phyloP scores from a whole-genome alignment of 2,888 invertebrate species.

The Agrotis exclamationis region DNA sequence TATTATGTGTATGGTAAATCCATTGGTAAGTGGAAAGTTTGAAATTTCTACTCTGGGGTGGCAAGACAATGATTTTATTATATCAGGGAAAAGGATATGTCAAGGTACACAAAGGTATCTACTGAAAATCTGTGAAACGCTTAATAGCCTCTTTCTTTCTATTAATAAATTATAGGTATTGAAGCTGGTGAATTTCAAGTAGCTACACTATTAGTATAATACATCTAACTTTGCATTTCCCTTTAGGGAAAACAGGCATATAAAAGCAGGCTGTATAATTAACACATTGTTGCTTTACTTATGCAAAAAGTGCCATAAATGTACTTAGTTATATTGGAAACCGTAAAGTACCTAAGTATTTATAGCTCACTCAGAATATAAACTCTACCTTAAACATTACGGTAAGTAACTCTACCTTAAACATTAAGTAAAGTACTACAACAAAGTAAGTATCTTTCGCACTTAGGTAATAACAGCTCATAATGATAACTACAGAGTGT shows the following conservation, averaged over 20 bases:
- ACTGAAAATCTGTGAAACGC: too few relatives aligned
- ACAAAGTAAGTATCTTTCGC: slow-evolving; percentile 23
- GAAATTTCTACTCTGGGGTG: neutral
- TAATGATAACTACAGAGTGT: slow-evolving; percentile 1
- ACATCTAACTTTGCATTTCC: neutral
- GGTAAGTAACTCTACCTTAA: neutral
- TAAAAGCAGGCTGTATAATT: neutral
- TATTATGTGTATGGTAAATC: too few relatives aligned
- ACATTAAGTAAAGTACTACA: slow-evolving; percentile 4
- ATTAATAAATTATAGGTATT: too few relatives aligned
- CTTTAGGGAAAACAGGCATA: neutral
- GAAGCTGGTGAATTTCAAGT: too few relatives aligned
- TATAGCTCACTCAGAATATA: neutral
- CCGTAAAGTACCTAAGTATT: slow-evolving; percentile 1
- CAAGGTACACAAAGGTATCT: too few relatives aligned
- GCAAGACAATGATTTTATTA: too few relatives aligned
- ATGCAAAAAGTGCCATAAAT: neutral
- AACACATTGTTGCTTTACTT: neutral
- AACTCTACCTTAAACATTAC: neutral
- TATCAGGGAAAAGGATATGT: too few relatives aligned
- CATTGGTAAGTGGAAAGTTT: too few relatives aligned
- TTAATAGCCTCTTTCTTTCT: too few relatives aligned
- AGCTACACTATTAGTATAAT: neutral
- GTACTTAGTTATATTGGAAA: neutral
- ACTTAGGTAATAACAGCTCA: neutral